Base-by-base conservation (phyloP, 2,797 vertebrate species). In the Peromyscus nudipes region DNA sequence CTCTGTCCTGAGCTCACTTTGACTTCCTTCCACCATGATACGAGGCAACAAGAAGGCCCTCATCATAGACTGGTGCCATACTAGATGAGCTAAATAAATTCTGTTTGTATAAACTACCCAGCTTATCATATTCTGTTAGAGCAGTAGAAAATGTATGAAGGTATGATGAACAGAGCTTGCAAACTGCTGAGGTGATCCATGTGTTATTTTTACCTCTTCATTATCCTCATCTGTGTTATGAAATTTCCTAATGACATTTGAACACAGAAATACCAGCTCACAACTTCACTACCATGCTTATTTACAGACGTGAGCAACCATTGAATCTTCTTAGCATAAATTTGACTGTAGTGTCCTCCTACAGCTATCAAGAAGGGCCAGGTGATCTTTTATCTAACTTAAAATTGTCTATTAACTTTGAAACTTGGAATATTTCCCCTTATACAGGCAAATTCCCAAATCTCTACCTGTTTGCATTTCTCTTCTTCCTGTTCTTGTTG, bases 211-310 rank as follows among this genome's bases (percentile, higher is more conserved):
- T 37, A 6, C 57, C 57, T 93, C 81, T 94, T 94, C 37, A n/a
- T 67, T 94, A 81, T 49, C 27, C 8, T 73, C 52, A 85, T 96
- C 83, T 62, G 34, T 62, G 37, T 84, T 75, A 37, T 94, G 57
- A 55, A 17, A 1, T 90, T 95, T 89, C 40, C 55, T 93, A 55
- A 82, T 34, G 25, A 84, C 11, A 85, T 62, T 79, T 84, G 37
- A 80, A 88, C 27, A 31, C 16, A 73, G 40, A 43, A 12, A 67
- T 40, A 62, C 10, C 7, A 49, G 34, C 14, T 89, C 55, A 60
- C 52, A 75, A 17, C 1, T 71, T 89, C 17, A 77, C 64, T 19
- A n/a, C 5, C 25, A 6, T 75, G 60, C 55, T 86, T 89, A 46
- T 96, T 76, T 10, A 27, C 17, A 69, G 21, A 29, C 6, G 90